Evolutionary conservation across 1,140 invertebrate genomes (phyloP).

Genomic region (Drosophila bocqueti): DNA sequence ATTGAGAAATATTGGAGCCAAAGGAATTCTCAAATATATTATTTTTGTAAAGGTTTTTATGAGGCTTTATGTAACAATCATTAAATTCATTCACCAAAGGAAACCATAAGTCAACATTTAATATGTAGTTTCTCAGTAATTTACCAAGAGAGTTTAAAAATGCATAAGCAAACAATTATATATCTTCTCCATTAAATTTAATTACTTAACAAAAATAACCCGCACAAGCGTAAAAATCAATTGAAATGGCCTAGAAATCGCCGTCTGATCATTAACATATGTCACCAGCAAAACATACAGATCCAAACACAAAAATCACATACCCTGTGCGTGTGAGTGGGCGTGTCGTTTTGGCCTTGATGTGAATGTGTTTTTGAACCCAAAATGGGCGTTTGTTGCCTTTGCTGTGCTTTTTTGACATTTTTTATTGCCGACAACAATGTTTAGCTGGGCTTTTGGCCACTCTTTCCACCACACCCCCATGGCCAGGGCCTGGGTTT

Average conservation of each 20-base stretch:
- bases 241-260: slow-evolving; percentile 66
- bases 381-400: slow-evolving; percentile 70
- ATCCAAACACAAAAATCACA: slow-evolving; percentile 17
- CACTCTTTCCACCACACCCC: slow-evolving; percentile 3
- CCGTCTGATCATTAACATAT: slow-evolving; percentile 68
- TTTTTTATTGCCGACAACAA: slow-evolving; percentile 75
- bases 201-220: slow-evolving; percentile 7
- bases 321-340: slow-evolving; percentile 17
- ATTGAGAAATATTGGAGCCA: too few relatives aligned
- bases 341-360: slow-evolving; percentile 45
- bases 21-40: too few relatives aligned
- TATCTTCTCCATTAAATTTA: slow-evolving; percentile 5
- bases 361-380: slow-evolving; percentile 14
- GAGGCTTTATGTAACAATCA: too few relatives aligned
- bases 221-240: slow-evolving; percentile 39
- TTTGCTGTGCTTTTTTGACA: slow-evolving; percentile 64
- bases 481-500: slow-evolving; percentile 2
- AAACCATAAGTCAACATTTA: background rate
- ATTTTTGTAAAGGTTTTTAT: background rate
- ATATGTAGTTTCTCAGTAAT: background rate
- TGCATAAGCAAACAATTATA: background rate
- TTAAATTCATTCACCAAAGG: background rate
- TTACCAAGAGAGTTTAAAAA: slow-evolving; percentile 1
- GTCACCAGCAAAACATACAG: slow-evolving; percentile 46
- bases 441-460: slow-evolving; percentile 47